A percentile compares a stretch with the other conserved stretches of the same genome.
Evolutionary conservation across 30 jellyfish, hydroid and myxozoan species (phyloP).

Genomic region (Sanderia malayensis): DNA sequence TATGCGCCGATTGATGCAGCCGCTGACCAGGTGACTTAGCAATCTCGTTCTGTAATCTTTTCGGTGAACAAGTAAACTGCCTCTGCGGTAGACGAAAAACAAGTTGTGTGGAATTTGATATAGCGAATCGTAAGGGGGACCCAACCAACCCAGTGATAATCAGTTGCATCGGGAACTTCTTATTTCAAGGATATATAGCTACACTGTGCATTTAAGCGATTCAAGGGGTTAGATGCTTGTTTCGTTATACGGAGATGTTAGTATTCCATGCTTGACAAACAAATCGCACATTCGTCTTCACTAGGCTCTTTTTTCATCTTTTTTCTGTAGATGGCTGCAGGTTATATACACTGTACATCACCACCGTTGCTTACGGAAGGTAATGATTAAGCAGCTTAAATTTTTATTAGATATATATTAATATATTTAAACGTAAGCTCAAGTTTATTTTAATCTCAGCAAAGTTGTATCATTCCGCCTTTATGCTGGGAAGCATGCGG

Average conservation of each 20-base stretch:
- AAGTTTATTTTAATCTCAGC: background rate
- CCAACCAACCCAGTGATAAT: background rate
- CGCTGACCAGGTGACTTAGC: slow-evolving; percentile 80
- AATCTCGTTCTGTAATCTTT: background rate
- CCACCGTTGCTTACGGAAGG: slow-evolving; percentile 84
- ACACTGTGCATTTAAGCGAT: too few species aligned
- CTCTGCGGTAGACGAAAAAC: background rate
- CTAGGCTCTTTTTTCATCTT: too few species aligned
- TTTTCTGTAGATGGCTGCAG: slow-evolving; percentile 84
- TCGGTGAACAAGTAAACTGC: background rate
- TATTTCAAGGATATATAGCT: too few species aligned
- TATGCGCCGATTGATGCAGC: slow-evolving; percentile 88
- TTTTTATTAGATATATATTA: background rate
- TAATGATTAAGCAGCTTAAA: background rate
- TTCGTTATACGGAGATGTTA: too few species aligned
- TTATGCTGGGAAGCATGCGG: too few species aligned
- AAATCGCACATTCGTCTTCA: too few species aligned
- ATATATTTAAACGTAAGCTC: background rate
- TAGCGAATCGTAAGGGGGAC: background rate
- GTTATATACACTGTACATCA: slow-evolving; percentile 33
- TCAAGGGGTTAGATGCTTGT: too few species aligned
- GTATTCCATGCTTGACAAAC: too few species aligned
- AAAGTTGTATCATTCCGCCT: background rate
- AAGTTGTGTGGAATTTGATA: background rate
- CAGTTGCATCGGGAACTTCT: too few species aligned